These are phyloP conservation scores for Clamator glandarius DNA, from an alignment of 2,797 vertebrate genomes.

Conservation along the genomic window DNA sequence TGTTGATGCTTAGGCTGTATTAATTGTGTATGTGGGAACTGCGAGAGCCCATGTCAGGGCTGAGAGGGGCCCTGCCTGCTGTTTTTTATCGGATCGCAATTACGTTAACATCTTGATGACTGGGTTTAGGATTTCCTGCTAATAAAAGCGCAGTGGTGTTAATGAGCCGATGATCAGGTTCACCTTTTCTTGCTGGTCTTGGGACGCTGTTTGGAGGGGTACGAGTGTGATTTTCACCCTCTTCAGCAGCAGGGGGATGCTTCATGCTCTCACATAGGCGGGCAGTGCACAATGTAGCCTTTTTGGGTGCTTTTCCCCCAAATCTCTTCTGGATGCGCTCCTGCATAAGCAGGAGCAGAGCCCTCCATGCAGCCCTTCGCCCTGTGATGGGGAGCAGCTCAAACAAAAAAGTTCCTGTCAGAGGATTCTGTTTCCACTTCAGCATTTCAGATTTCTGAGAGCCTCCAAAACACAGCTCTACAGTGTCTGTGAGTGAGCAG, in stretches of 20 bases:
- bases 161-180: background rate
- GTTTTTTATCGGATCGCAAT: background rate
- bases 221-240: background rate
- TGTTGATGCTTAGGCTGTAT: background rate
- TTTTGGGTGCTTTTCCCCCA: background rate
- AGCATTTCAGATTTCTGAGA: conserved; percentile 35
- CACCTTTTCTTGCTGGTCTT: background rate
- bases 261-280: background rate
- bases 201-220: too few species aligned
- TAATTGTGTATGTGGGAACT: background rate
- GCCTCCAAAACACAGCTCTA: conserved; percentile 50
- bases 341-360: background rate
- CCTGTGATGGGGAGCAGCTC: background rate
- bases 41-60: background rate
- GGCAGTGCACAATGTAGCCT: background rate
- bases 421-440: conserved; percentile 51
- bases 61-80: background rate
- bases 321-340: fast-evolving
- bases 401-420: background rate
- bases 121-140: conserved; percentile 14
- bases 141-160: background rate
- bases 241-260: background rate
- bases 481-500: conserved; percentile 46
- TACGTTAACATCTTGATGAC: background rate
- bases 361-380: fast-evolving